phyloP scores from a whole-genome alignment of 2,113 vertebrate genomes.

The Ondatra zibethicus region DNA sequence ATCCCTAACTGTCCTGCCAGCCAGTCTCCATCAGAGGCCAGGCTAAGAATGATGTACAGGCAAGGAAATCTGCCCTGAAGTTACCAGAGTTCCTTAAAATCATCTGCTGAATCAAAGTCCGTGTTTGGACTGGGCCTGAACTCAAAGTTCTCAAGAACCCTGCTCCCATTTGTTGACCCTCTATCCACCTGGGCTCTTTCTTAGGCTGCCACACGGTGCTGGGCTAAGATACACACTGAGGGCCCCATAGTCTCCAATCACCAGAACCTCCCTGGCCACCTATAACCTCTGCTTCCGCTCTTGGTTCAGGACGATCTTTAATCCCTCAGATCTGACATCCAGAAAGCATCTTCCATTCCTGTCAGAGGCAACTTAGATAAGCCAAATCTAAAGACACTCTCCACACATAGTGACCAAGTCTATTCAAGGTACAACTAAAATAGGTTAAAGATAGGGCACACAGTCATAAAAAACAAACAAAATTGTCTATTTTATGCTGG shows the following conservation, averaged over 20 bases:
- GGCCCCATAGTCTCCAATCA: rapidly evolving
- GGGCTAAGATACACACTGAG: neutral
- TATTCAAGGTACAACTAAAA: constrained; percentile 50
- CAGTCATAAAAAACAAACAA: neutral
- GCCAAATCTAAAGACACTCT: constrained; percentile 54
- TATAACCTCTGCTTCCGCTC: neutral
- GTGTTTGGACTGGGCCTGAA: neutral
- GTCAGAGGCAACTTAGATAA: constrained; percentile 53
- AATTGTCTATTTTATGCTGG: neutral
- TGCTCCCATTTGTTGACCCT: neutral
- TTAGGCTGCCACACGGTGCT: neutral
- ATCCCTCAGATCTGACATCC: neutral
- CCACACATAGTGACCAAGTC: constrained; percentile 48
- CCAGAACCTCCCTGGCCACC: neutral
- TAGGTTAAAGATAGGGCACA: constrained; percentile 33
- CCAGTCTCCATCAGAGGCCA: neutral
- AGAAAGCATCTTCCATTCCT: constrained; percentile 26
- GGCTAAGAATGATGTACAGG: neutral
- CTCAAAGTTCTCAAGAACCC: neutral
- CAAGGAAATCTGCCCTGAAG: neutral
- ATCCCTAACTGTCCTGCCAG: neutral
- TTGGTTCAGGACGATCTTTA: neutral
- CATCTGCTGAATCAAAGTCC: neutral
- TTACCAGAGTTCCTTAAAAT: neutral
- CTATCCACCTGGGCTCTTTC: neutral